These are phyloP conservation scores for Drosophila suzukii DNA, from an alignment of 1,140 invertebrate genomes.

Conservation along the genomic window DNA sequence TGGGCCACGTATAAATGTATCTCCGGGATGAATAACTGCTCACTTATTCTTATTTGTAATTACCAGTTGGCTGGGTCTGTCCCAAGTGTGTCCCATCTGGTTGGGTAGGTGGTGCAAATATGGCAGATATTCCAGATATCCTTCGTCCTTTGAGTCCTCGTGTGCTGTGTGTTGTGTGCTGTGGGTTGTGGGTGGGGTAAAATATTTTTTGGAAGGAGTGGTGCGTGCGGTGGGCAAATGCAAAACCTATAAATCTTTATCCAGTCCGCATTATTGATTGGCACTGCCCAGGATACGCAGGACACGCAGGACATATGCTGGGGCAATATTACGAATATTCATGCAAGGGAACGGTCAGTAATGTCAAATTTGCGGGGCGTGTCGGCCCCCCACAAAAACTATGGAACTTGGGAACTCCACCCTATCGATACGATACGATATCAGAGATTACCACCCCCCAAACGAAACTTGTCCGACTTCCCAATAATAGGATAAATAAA, in stretches of 20 bases:
- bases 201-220: constrained; percentile 14
- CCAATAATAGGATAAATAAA: constrained; percentile 78
- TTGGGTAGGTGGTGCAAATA: constrained; percentile 1
- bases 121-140: constrained; percentile 1
- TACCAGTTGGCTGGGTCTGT: constrained; percentile 19
- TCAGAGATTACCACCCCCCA: constrained; percentile 22
- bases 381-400: background rate
- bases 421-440: background rate
- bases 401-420: constrained; percentile 3
- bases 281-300: constrained; percentile 17
- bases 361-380: constrained; percentile 48
- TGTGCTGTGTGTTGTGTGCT: background rate
- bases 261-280: constrained; percentile 82
- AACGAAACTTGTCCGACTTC: constrained; percentile 26
- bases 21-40: constrained; percentile 25
- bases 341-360: constrained; percentile 33
- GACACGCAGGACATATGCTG: constrained; percentile 74
- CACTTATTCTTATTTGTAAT: constrained; percentile 38
- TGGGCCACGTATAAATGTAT: background rate
- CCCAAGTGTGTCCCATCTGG: constrained; percentile 12
- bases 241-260: constrained; percentile 84
- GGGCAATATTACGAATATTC: constrained; percentile 57
- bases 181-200: constrained; percentile 1
- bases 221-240: constrained; percentile 50
- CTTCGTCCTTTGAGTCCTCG: background rate